phyloP scores from a whole-genome alignment of 2,888 invertebrate species.

The Lordiphosa andalusiaca region DNA sequence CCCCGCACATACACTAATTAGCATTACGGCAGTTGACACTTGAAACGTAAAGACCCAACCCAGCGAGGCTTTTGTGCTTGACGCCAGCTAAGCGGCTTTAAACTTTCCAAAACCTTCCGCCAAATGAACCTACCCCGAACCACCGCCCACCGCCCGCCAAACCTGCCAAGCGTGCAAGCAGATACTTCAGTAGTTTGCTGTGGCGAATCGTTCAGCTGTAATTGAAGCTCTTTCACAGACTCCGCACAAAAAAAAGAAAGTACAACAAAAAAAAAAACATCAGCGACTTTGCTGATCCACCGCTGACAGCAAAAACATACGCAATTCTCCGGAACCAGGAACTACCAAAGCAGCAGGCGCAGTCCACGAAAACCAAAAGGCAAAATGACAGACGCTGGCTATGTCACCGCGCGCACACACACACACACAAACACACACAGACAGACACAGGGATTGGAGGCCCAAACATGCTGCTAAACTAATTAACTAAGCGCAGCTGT shows the following conservation, averaged over 20 bases:
- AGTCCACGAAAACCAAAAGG: slow-evolving; percentile 25
- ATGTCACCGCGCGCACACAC: slow-evolving; percentile 4
- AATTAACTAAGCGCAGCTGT: slow-evolving; percentile 67
- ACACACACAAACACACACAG: slow-evolving; percentile 16
- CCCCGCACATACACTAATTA: too few relatives aligned
- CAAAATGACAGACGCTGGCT: slow-evolving; percentile 48
- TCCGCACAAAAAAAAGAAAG: background rate
- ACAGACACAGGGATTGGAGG: slow-evolving; percentile 16
- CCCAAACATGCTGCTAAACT: slow-evolving; percentile 60
- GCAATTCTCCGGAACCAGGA: slow-evolving; percentile 18
- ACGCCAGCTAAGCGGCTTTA: too few relatives aligned
- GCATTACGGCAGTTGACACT: too few relatives aligned
- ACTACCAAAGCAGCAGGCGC: slow-evolving; percentile 11
- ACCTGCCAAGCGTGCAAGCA: slow-evolving; percentile 5
- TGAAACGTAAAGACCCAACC: too few relatives aligned
- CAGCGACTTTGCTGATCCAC: slow-evolving; percentile 44
- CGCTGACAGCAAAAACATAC: slow-evolving; percentile 62
- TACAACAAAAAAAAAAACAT: too few relatives aligned
- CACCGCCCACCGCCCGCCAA: too few relatives aligned
- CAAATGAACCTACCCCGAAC: too few relatives aligned
- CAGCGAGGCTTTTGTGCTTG: too few relatives aligned
- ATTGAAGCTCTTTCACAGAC: slow-evolving; percentile 49
- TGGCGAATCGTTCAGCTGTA: slow-evolving; percentile 49
- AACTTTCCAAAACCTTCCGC: too few relatives aligned
- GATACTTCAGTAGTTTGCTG: slow-evolving; percentile 15